Conservation (phyloP, 2,113 vertebrate species). For the Hippoglossus stenolepis region DNA sequence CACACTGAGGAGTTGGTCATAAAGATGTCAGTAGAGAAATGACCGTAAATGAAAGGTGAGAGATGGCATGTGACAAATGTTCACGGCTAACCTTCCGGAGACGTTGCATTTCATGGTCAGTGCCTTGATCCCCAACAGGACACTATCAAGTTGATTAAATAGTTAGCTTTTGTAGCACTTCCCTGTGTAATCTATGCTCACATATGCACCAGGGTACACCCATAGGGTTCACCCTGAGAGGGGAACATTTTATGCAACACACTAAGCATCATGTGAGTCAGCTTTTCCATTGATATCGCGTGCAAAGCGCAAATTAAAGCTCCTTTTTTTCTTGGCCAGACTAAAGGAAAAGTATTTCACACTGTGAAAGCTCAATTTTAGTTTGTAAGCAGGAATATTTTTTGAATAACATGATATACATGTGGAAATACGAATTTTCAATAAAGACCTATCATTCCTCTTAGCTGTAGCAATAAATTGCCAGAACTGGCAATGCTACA, state of each 20-base stretch:
- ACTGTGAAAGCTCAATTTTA: slow-evolving; percentile 31
- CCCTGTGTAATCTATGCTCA: neutral
- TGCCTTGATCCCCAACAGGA: neutral
- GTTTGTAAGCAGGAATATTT: neutral
- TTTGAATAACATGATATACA: no score
- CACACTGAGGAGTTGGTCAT: no score
- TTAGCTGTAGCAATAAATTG: neutral
- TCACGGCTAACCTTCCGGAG: neutral
- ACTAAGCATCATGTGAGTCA: neutral
- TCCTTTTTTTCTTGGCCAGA: slow-evolving; percentile 48
- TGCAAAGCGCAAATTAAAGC: slow-evolving; percentile 5
- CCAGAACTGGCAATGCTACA: neutral
- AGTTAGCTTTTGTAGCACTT: neutral
- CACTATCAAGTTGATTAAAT: neutral
- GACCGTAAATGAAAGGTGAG: neutral
- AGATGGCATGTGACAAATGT: neutral
- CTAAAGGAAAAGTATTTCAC: slow-evolving; percentile 22
- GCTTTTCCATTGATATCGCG: slow-evolving; percentile 12
- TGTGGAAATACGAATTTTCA: neutral
- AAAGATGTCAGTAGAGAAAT: neutral
- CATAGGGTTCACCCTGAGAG: no score
- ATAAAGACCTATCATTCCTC: neutral
- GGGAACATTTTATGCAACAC: neutral
- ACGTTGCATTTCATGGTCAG: neutral
- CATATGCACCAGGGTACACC: no score